Evolutionary conservation across 2,888 invertebrate genomes (phyloP).

Genomic region (Eupithecia exiguata): DNA sequence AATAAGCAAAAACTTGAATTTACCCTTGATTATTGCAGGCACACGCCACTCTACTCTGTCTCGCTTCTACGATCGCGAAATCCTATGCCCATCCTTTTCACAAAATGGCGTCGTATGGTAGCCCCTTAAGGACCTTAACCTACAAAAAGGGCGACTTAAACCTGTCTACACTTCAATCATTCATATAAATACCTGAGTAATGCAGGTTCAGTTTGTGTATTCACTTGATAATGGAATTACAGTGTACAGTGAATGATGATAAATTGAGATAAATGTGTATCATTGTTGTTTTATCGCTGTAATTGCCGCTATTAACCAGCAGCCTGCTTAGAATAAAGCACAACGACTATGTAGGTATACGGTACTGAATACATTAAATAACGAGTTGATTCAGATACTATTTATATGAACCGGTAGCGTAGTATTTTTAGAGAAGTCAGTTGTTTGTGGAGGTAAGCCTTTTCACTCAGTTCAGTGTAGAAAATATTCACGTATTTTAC

Average conservation of each 20-base stretch:
- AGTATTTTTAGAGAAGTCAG: not conserved
- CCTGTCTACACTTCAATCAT: not conserved
- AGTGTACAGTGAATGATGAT: conserved; percentile 26
- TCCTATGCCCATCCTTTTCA: no score
- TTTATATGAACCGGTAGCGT: not conserved
- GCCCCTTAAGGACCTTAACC: no score
- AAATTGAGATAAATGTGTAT: conserved; percentile 29
- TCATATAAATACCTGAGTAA: not conserved
- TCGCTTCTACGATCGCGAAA: no score
- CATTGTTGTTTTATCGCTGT: conserved; percentile 32
- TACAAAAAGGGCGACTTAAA: not conserved
- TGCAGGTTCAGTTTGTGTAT: conserved; percentile 12
- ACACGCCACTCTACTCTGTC: no score
- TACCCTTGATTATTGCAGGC: no score
- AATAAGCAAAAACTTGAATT: no score
- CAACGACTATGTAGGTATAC: conserved; percentile 3
- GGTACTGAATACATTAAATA: not conserved
- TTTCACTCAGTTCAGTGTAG: no score
- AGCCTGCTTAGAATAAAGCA: conserved; percentile 26
- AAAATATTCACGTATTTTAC: no score
- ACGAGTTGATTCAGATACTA: not conserved
- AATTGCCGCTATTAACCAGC: conserved; percentile 37
- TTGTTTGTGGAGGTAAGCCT: no score
- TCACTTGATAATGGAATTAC: conserved; percentile 22
- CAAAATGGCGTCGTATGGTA: no score